Percentiles rank a stretch among this genome's conserved stretches.
phyloP scores from a whole-genome alignment of 2,113 vertebrate species.

The Siniperca knerii region DNA sequence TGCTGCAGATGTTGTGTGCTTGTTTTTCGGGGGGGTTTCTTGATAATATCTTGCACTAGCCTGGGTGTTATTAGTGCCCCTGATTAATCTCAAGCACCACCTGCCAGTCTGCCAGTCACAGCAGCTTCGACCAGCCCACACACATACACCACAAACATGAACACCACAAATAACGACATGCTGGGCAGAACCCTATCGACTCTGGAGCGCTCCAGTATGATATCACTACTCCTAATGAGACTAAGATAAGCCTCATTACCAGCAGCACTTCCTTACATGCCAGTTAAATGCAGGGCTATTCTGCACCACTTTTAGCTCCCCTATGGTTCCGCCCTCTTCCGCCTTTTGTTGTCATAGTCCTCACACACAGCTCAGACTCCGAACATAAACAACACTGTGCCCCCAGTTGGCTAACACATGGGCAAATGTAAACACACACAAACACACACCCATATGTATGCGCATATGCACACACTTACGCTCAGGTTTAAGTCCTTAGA shows the following conservation, averaged over 20 bases:
- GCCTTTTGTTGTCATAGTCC: slow-evolving; percentile 47
- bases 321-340: slow-evolving; percentile 14
- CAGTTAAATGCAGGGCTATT: slow-evolving; percentile 58
- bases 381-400: slow-evolving; percentile 63
- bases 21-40: background rate
- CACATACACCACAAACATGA: slow-evolving; percentile 42
- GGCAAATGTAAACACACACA: slow-evolving; percentile 61
- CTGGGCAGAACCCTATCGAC: slow-evolving; percentile 57
- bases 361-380: slow-evolving; percentile 38
- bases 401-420: slow-evolving; percentile 58
- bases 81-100: slow-evolving; percentile 53
- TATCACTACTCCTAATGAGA: slow-evolving; percentile 69
- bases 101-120: slow-evolving; percentile 61
- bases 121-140: slow-evolving; percentile 45
- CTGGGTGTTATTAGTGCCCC: slow-evolving; percentile 24
- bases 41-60: slow-evolving; percentile 11
- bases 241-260: slow-evolving; percentile 67
- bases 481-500: slow-evolving; percentile 61
- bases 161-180: slow-evolving; percentile 25
- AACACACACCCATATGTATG: slow-evolving; percentile 57
- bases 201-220: slow-evolving; percentile 60
- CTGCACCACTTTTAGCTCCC: slow-evolving; percentile 48
- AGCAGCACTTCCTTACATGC: slow-evolving; percentile 42
- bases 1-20: slow-evolving; percentile 23
- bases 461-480: slow-evolving; percentile 37